A percentile compares a stretch with the other conserved stretches of the same genome.
These are phyloP conservation scores for Chelonus formosanus DNA, from an alignment of 2,888 invertebrate genomes.

Conservation along the genomic window DNA sequence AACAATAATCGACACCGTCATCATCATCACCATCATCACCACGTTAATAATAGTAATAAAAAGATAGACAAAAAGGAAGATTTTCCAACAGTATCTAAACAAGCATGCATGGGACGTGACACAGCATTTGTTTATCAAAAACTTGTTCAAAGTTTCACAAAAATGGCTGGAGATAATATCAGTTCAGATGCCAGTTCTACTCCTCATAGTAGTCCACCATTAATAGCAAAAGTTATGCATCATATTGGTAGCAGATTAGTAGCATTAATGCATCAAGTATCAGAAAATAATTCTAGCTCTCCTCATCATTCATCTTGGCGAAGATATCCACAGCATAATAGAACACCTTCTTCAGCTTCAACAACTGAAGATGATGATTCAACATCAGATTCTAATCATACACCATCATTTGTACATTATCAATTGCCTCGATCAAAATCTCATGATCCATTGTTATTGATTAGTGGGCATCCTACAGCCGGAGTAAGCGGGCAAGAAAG, in stretches of 20 bases:
- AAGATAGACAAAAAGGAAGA: background rate
- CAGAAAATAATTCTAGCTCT: constrained; percentile 71
- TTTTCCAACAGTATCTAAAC: constrained; percentile 61
- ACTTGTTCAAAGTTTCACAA: constrained; percentile 83
- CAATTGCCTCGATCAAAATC: constrained; percentile 82
- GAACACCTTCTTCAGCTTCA: constrained; percentile 69
- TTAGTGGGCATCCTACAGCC: constrained; percentile 56
- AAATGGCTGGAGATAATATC: constrained; percentile 73
- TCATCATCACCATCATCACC: too few species aligned
- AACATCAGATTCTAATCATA: constrained; percentile 72
- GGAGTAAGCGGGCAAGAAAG: constrained; percentile 53
- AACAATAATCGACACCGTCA: constrained; percentile 35
- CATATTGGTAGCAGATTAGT: constrained; percentile 88
- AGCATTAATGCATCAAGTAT: constrained; percentile 91
- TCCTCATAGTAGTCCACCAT: constrained; percentile 78
- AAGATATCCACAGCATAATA: constrained; percentile 69
- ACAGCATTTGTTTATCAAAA: constrained; percentile 89
- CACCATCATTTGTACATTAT: constrained; percentile 63
- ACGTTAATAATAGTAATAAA: too few species aligned
- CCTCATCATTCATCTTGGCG: constrained; percentile 70
- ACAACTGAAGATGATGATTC: constrained; percentile 79
- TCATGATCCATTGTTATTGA: constrained; percentile 76
- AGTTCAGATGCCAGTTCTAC: constrained; percentile 65
- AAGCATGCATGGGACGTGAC: constrained; percentile 71
- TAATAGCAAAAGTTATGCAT: constrained; percentile 91